Base-by-base conservation (phyloP, 2,797 vertebrate genomes). In the Propithecus deckenii region DNA sequence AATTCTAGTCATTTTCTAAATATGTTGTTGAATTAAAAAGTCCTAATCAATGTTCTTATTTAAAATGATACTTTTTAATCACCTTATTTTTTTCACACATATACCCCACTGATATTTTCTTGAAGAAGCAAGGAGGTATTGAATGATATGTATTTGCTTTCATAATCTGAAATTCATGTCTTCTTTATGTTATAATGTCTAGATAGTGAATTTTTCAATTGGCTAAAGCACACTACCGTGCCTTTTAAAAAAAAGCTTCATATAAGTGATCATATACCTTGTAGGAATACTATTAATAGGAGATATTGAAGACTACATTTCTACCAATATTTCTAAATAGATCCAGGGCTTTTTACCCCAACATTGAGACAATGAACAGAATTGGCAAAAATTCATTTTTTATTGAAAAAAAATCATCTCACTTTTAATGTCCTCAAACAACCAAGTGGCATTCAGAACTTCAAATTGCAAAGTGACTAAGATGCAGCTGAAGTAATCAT, bases 401-500 rank as follows among this genome's bases (percentile, higher is more conserved):
- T 79, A 59, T 67, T 11, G 65, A 35, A 50, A 46, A 76, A 79
- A 35, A 61, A 50, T 41, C 17, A 50, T 78, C 30, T 69, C 22
- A 91, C 25, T 86, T 93, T 83, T 93, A 91, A 59, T 55, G 32
- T 81, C 28, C 18, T 91, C 46, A 84, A 71, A 81, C 25, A 91
- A 85, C 5, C 7, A 89, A 50, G 35, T 86, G 55, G 28, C 28
- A 63, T 79, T 55, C 50, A 72, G 63, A 84, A 88, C 32, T 50
- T 93, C 48, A 50, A 65, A 71, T 7, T 89, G 14, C 3, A 59
- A 32, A 72, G 48, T 91, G 50, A 80, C 57, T 86, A 71, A 95
- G 79, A 95, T 46, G 8, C 17, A 81, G 15, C 9, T 35, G n/a
- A 46, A 76, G 35, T 52, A 90, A 86, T 50, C 61, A 59, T 30